A percentile compares a stretch with the other conserved stretches of the same genome.
Evolutionary conservation across 2,113 vertebrate genomes (phyloP).

Genomic region (Dasyornis broadbenti): DNA sequence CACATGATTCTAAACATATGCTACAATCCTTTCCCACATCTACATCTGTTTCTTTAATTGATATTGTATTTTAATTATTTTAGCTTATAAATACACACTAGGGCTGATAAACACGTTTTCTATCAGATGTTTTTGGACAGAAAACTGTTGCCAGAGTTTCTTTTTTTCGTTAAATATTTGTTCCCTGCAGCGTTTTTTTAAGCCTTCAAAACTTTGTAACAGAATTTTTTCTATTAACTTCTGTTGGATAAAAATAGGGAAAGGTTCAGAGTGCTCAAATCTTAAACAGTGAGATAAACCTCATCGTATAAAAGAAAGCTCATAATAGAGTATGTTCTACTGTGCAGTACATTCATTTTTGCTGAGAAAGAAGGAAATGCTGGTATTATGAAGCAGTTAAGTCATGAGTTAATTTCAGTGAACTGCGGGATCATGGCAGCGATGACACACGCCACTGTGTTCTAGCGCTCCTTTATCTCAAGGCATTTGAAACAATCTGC

Average conservation of each 20-base stretch:
- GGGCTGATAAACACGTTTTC: constrained; percentile 30
- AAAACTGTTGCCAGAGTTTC: not conserved
- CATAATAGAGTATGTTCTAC: not conserved
- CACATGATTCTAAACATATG: constrained; percentile 38
- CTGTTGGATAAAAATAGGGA: not conserved
- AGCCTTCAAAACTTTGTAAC: not conserved
- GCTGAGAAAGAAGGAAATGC: not conserved
- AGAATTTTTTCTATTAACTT: not conserved
- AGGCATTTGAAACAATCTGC: not conserved
- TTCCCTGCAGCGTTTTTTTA: not conserved
- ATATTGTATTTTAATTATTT: constrained; percentile 62
- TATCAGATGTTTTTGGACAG: constrained; percentile 15
- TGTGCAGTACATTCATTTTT: not conserved
- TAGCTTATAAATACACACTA: constrained; percentile 43
- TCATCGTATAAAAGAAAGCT: not conserved
- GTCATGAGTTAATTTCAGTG: not conserved
- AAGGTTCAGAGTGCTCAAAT: not conserved
- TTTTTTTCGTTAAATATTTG: not conserved
- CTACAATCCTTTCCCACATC: constrained; percentile 24
- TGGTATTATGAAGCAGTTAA: not conserved
- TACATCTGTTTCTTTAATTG: constrained; percentile 55
- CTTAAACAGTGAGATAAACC: not conserved
- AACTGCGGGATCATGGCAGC: not conserved
- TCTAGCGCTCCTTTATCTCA: not conserved
- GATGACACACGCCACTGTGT: not conserved